phyloP scores from a whole-genome alignment of 1,140 invertebrate genomes.

The Lepidotrigona ventralis region DNA sequence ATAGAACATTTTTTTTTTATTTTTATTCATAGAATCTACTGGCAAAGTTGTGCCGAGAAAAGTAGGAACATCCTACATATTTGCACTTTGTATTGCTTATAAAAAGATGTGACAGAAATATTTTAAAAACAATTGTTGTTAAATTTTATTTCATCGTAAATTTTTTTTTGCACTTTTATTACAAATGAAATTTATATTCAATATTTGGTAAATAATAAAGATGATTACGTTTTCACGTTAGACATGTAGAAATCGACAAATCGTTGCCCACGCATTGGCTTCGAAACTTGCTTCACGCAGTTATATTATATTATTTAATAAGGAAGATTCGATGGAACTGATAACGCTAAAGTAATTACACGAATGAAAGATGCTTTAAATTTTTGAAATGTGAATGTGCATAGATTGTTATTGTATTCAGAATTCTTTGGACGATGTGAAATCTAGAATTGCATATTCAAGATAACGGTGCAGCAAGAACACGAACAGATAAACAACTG shows the following conservation, averaged over 20 bases:
- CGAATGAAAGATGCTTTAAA: not conserved
- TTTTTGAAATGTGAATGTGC: not conserved
- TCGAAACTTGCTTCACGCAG: conserved; percentile 30
- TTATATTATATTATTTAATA: conserved; percentile 21
- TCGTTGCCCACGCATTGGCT: conserved; percentile 55
- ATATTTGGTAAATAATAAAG: not conserved
- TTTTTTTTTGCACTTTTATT: not conserved
- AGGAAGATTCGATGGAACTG: conserved; percentile 31
- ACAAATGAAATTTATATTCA: not conserved
- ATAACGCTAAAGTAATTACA: conserved; percentile 34
- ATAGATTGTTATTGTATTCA: not conserved
- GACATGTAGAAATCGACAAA: conserved; percentile 51
- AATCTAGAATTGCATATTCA: not conserved
- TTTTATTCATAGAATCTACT: too few relatives aligned
- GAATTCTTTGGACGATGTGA: not conserved
- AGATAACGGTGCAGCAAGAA: too few relatives aligned
- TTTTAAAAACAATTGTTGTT: not conserved
- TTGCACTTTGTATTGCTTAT: not conserved
- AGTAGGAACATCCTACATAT: too few relatives aligned
- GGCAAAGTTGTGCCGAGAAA: too few relatives aligned
- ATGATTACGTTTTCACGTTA: conserved; percentile 39
- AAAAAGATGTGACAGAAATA: not conserved
- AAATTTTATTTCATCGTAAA: not conserved
- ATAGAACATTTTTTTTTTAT: too few relatives aligned
- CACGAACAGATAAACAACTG: not conserved